Conservation (phyloP, 2,888 invertebrate species). For the Ceratothoa steindachneri region DNA sequence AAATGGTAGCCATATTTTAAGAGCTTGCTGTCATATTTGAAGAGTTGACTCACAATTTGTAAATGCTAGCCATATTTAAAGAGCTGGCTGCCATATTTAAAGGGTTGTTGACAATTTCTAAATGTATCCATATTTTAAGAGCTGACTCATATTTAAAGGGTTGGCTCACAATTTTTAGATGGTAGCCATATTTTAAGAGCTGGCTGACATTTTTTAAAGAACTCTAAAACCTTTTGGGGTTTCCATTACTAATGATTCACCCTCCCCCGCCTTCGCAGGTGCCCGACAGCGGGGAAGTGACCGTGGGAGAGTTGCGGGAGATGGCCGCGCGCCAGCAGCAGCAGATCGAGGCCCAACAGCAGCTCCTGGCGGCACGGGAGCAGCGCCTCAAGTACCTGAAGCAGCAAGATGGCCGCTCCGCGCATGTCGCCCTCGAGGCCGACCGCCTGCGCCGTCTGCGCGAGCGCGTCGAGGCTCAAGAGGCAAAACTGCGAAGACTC, state of each 20-base stretch:
- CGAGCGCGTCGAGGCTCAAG: slow-evolving; percentile 76
- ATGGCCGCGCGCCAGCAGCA: slow-evolving; percentile 97
- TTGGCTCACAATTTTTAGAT: too few relatives aligned
- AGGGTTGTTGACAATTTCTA: too few relatives aligned
- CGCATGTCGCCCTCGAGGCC: slow-evolving; percentile 45
- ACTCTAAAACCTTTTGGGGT: neutral
- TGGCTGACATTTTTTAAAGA: too few relatives aligned
- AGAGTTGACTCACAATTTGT: too few relatives aligned
- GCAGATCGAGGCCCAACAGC: slow-evolving; percentile 93
- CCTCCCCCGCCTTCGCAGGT: neutral
- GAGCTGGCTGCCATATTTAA: too few relatives aligned
- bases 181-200: too few relatives aligned
- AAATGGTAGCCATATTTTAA: too few relatives aligned
- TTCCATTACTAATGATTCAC: neutral
- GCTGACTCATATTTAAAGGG: too few relatives aligned
- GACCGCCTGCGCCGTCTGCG: slow-evolving; percentile 45
- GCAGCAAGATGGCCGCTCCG: slow-evolving; percentile 57
- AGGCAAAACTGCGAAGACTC: slow-evolving; percentile 84
- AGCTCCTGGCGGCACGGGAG: slow-evolving; percentile 85
- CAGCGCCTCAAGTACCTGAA: slow-evolving; percentile 88
- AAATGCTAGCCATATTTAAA: too few relatives aligned
- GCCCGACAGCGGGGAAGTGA: slow-evolving; percentile 6
- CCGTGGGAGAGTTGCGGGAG: slow-evolving; percentile 77
- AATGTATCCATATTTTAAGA: too few relatives aligned
- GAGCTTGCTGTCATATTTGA: too few relatives aligned